These are phyloP conservation scores for Empis livida DNA, from an alignment of 2,888 invertebrate species.

Conservation along the genomic window DNA sequence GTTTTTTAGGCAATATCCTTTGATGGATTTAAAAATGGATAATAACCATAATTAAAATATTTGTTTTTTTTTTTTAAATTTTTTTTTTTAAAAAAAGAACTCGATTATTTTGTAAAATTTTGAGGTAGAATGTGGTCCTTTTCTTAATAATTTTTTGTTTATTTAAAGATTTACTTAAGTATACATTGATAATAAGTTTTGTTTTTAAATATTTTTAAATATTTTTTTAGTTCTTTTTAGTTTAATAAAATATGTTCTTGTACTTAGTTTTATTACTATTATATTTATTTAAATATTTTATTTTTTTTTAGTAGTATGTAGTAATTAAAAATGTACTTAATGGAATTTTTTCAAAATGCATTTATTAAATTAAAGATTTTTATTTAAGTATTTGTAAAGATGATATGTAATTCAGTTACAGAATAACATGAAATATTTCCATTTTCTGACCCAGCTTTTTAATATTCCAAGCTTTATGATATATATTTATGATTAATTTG, in stretches of 20 bases:
- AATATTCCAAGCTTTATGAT: too few relatives aligned
- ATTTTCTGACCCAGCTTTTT: too few relatives aligned
- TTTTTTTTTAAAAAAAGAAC: too few relatives aligned
- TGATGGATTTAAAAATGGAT: too few relatives aligned
- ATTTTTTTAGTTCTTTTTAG: not conserved
- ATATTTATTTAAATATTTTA: not conserved
- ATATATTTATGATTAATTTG: too few relatives aligned
- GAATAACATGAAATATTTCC: too few relatives aligned
- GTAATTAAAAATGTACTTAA: not conserved
- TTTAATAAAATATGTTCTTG: not conserved
- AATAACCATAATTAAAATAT: too few relatives aligned
- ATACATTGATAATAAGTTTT: not conserved
- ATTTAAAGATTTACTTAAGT: not conserved
- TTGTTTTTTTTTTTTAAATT: too few relatives aligned
- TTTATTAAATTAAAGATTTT: not conserved
- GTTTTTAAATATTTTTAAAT: not conserved
- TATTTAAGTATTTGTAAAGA: not conserved
- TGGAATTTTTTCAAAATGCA: not conserved
- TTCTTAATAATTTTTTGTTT: not conserved
- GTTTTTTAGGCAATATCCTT: too few relatives aligned
- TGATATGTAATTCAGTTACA: too few relatives aligned
- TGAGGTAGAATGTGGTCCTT: slow-evolving; percentile 2
- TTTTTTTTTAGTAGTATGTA: not conserved
- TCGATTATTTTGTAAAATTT: not conserved
- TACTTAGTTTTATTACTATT: not conserved